These are phyloP conservation scores for Andricus quercusramuli DNA, from an alignment of 2,888 invertebrate genomes.

Conservation along the genomic window DNA sequence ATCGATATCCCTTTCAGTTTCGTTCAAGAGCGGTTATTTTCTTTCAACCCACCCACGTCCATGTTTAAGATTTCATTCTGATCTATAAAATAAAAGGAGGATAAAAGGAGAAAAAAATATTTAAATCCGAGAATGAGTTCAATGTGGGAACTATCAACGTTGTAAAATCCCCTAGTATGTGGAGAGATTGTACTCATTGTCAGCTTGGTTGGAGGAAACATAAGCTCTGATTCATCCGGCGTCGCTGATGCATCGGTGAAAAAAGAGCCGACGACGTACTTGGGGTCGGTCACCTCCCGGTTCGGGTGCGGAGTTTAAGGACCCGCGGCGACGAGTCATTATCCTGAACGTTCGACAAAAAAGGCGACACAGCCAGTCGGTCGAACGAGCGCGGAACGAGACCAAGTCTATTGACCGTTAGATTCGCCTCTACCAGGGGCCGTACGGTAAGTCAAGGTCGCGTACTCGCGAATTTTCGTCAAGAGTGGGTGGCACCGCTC, in stretches of 20 bases:
- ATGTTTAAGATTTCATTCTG: neutral
- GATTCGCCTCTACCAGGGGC: constrained; percentile 47
- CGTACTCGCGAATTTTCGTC: constrained; percentile 64
- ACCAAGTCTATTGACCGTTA: constrained; percentile 59
- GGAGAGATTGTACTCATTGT: neutral
- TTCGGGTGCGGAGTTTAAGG: constrained; percentile 46
- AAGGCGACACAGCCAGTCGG: constrained; percentile 44
- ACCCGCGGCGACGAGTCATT: constrained; percentile 49
- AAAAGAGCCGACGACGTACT: constrained; percentile 54
- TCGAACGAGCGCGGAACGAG: constrained; percentile 7
- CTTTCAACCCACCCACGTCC: neutral
- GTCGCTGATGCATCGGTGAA: constrained; percentile 51
- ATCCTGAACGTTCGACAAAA: constrained; percentile 55
- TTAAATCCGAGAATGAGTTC: neutral
- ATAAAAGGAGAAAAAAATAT: neutral
- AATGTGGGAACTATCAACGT: neutral
- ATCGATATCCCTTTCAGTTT: constrained; percentile 42
- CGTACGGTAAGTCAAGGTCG: constrained; percentile 65
- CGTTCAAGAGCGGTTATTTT: constrained; percentile 22
- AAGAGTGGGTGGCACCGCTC: constrained; percentile 44
- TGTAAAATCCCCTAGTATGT: neutral
- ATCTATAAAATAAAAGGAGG: too few relatives aligned
- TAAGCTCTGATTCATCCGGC: constrained; percentile 42
- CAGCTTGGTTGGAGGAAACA: constrained; percentile 5
- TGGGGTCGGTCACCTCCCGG: constrained; percentile 55